Base-by-base conservation (phyloP, 2,797 vertebrate genomes). In the Cyclopterus lumpus region DNA sequence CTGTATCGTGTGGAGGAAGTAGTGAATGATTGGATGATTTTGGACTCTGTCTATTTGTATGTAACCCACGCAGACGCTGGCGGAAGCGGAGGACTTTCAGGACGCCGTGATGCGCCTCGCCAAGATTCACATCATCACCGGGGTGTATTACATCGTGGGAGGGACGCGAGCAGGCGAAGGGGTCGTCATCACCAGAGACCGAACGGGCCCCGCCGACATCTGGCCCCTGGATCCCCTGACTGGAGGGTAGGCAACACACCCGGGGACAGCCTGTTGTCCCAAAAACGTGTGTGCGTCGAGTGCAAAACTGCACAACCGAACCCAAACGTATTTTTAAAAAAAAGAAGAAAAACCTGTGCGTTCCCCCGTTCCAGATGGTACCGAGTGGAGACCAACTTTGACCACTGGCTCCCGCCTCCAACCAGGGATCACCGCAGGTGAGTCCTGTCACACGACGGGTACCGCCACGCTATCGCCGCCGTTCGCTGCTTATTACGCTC, bases 301-400 rank as follows among this genome's bases (percentile, higher is more conserved):
- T 64, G 6, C 49, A 40, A n/a, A 53, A 55, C 34, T 22, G 11
- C 44, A 54, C 7, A 16, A 20, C 8, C 48, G 18, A 26, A 53
- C 49, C 49, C 2, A 5, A 75, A 48, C 20, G 18, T 68, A n/a
- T n/a, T n/a, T n/a, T n/a, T n/a, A n/a, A n/a, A n/a, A n/a, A n/a
- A n/a, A 22, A 22, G 67, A 15, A 8, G 0, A 36, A 32, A 4
- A 30, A 3, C 36, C 38, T 18, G 7, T 26, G 14, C 48, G 0
- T 84, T 77, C 74, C 20, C 90, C 20, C 90, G 11, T 78, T 79
- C 7, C 30, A 99, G 98, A 79, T 99, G 98, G 98, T 99, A 92
- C 93, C 94, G 92, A 86, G 96, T 99, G 32, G 96, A 99, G 92
- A 98, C 97, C 0, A 99, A 99, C 84, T 97, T 94, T 67, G 98